Percentiles rank a stretch among this genome's conserved stretches.
Conservation (phyloP, 2,113 vertebrate genomes). For the Polyodon spathula region DNA sequence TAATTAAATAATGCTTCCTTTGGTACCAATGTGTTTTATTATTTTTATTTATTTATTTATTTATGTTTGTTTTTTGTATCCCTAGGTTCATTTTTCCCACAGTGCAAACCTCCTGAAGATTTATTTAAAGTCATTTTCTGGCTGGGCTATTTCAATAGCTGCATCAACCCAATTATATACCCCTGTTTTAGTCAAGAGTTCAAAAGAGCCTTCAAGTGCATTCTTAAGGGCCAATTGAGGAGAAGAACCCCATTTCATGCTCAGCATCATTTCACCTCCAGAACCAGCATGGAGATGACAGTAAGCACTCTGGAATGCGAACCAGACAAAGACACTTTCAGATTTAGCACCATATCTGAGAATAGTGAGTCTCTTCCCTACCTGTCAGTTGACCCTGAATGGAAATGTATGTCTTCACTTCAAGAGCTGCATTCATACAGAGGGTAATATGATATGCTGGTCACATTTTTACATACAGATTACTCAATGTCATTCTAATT, state of each 20-base stretch:
- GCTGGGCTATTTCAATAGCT: neutral
- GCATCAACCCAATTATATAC: neutral
- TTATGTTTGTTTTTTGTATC: too few relatives aligned
- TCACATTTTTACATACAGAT: too few relatives aligned
- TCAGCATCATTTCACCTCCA: neutral
- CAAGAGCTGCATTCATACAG: neutral
- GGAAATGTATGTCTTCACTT: neutral
- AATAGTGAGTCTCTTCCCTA: neutral
- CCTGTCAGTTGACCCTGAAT: neutral
- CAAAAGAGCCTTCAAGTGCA: conserved; percentile 3
- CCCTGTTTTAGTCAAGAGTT: conserved; percentile 5
- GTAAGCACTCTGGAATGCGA: neutral
- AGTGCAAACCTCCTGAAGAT: neutral
- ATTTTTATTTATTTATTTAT: too few relatives aligned
- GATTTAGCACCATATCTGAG: neutral
- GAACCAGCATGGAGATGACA: neutral
- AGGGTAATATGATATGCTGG: neutral
- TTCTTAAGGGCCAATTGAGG: neutral
- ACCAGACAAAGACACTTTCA: neutral
- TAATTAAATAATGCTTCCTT: too few relatives aligned
- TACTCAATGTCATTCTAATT: too few relatives aligned
- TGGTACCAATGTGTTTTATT: too few relatives aligned
- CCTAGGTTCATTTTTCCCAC: neutral
- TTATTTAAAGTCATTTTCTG: neutral
- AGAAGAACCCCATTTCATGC: neutral